Evolutionary conservation across 2,113 vertebrate genomes (phyloP), one percentile per base, ranked within the genome.

Genomic region (Alethe diademata): DNA sequence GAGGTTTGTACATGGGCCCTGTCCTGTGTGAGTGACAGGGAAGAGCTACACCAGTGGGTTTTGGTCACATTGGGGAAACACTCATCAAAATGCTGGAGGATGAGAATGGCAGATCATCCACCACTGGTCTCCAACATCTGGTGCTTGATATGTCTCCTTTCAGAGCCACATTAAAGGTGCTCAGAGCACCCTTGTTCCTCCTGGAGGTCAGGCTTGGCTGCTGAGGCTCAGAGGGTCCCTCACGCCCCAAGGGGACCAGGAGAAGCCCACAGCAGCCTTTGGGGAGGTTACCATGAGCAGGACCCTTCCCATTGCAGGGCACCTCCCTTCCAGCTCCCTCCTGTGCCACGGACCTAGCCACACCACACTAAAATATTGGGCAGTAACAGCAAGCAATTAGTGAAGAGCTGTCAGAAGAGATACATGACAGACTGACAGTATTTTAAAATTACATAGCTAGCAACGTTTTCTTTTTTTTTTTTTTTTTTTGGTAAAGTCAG

Each of bases 291-390:
- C 10, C 19, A 12, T 15, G 45, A 40, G 11, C 14, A 29, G 36
- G 25, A 80, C 4, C 3, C 5, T 35, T 3, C 4, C 6, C 0
- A 0, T 11, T 25, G 26, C 25, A 54, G 50, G 26, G 10, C 4
- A 82, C 4, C 5, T 45, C 14, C 23, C 19, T 4, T 25, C 35
- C 24, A 72, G 19, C 7, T 7, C 8, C 6, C 11, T 64, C 4
- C 33, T 45, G 38, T 50, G 19, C 17, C 57, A 45, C 29, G 79
- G 43, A 12, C 17, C 8, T 22, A 82, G 31, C 2, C 22, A 24
- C 16, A 57, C 18, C 14, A 43, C 53, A 38, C 33, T n/a, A 31
- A 66, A 74, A 36, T 70, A 62, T 7, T 53, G 23, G 51, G 64
- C 33, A 71, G 10, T 35, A 86, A 33, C 13, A n/a, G 23, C 7